A percentile compares a stretch with the other conserved stretches of the same genome.
Conservation (phyloP, 1,140 invertebrate genomes). For the Gonioctena quinquepunctata region DNA sequence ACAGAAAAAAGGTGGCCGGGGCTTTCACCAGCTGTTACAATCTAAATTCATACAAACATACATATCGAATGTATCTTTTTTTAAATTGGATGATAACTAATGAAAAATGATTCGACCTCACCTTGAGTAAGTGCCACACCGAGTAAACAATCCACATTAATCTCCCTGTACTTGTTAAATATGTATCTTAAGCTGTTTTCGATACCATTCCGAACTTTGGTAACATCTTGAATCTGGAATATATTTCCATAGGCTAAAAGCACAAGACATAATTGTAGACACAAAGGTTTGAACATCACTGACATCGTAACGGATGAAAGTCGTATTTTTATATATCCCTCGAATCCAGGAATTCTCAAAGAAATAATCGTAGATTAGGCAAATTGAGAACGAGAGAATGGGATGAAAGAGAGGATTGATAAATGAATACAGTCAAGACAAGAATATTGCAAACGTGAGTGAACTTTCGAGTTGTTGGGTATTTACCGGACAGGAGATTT, state of each 20-base stretch:
- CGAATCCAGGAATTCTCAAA: not conserved
- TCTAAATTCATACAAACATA: no score
- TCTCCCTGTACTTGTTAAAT: conserved; percentile 19
- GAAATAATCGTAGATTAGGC: not conserved
- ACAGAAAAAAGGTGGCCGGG: no score
- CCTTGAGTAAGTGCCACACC: conserved; percentile 33
- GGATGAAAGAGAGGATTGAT: not conserved
- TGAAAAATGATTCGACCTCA: conserved; percentile 12
- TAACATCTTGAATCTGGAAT: not conserved
- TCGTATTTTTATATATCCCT: not conserved
- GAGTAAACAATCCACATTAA: conserved; percentile 37
- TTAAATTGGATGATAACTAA: not conserved
- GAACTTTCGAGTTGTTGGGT: no score
- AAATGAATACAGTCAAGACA: no score
- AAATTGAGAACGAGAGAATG: not conserved
- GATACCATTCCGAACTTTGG: conserved; percentile 25
- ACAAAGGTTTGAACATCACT: not conserved
- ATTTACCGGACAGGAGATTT: no score
- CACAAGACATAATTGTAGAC: not conserved
- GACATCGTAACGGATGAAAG: not conserved
- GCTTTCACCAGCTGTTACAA: no score
- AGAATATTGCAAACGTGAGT: no score
- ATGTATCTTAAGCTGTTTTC: conserved; percentile 32
- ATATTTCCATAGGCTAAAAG: not conserved
- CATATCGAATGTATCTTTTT: no score